Base-by-base conservation (phyloP, 1,140 invertebrate genomes). In the Nebria ingens region DNA sequence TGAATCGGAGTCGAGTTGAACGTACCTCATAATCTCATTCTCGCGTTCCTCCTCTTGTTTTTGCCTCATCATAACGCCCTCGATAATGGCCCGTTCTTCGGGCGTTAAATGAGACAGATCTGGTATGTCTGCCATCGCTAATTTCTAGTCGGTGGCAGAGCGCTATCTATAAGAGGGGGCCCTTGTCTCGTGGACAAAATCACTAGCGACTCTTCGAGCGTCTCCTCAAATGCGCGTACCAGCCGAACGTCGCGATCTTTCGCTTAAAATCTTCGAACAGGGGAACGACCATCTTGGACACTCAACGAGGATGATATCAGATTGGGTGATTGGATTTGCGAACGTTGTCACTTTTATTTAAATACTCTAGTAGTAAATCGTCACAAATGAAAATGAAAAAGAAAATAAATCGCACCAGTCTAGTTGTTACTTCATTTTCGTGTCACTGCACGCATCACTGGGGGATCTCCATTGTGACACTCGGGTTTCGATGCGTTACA, bases 101-200 rank as follows among this genome's bases (percentile, higher is more conserved):
- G 92, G 88, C 64, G 93, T 98, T 67, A 98, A 85, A 77, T 98
- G 94, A 69, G 92, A 97, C 66, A 99, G 83, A 81, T 98, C 95
- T 63, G 94, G 94, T 82, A 91, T 82, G 73, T 86, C 83, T 72
- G 84, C 84, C 84, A 86, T 86, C 71, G 21, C 42, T 15, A 2
- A 51, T 0, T n/a, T n/a, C n/a, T n/a, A n/a, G n/a, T n/a, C n/a
- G n/a, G n/a, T n/a, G n/a, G 25, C n/a, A n/a, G 6, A n/a, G 25
- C 25, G 25, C 6, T 34, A 34, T 34, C 25, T 6, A 6, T 9
- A 34, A 52, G 21, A 51, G 13, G 19, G 22, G 13, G 19, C 20
- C 17, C 19, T 9, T 45, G 40, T 17, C n/a, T n/a, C n/a, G n/a
- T n/a, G n/a, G n/a, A n/a, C n/a, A n/a, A n/a, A 45, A 21, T 38